These are phyloP conservation scores for Sipha maydis DNA, from an alignment of 2,888 invertebrate genomes.

Conservation along the genomic window DNA sequence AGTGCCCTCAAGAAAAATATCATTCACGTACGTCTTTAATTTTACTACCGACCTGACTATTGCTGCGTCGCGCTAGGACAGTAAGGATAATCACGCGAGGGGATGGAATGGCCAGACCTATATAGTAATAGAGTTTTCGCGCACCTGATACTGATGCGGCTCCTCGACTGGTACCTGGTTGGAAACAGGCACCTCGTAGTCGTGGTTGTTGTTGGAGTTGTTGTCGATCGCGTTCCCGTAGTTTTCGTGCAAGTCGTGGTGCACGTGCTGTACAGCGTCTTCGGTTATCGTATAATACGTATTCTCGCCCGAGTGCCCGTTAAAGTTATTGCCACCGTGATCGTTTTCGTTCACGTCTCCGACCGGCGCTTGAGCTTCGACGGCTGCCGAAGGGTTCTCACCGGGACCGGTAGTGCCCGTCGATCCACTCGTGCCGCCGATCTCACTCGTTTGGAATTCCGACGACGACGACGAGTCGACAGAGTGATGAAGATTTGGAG, in stretches of 20 bases:
- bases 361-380: not conserved
- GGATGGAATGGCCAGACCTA: no score
- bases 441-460: conserved; percentile 7
- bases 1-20: no score
- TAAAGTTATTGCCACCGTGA: conserved; percentile 23
- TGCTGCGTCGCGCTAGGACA: no score
- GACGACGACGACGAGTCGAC: conserved; percentile 2
- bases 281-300: conserved; percentile 31
- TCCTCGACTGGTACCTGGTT: not conserved
- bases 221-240: not conserved
- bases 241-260: conserved; percentile 16
- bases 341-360: conserved; percentile 23
- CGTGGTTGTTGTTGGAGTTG: not conserved
- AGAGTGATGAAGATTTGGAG: not conserved
- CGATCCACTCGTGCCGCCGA: not conserved
- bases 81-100: no score
- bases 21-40: no score
- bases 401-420: not conserved
- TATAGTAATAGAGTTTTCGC: not conserved
- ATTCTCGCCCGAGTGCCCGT: conserved; percentile 45
- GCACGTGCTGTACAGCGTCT: not conserved
- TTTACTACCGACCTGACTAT: no score
- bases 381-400: not conserved
- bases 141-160: conserved; percentile 56
- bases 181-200: conserved; percentile 15